Evolutionary conservation across 2,797 vertebrate species (phyloP).

Genomic region (Vespertilio murinus): DNA sequence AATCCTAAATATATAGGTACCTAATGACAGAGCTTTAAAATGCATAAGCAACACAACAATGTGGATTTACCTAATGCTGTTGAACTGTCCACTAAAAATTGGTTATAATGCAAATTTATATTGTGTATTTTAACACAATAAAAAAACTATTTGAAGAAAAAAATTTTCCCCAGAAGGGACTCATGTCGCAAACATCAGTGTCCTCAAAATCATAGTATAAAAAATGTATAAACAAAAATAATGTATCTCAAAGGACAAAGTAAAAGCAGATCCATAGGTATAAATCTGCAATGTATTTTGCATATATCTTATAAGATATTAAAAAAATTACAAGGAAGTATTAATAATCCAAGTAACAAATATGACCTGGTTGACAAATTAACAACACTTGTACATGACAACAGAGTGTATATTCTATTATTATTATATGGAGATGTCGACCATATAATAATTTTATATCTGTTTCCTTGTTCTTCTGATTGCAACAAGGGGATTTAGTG

Average conservation of each 20-base stretch:
- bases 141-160: neutral
- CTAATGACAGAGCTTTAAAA: too few species aligned
- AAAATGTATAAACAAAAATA: neutral
- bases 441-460: neutral
- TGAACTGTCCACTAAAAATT: too few species aligned
- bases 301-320: neutral
- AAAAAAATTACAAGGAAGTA: neutral
- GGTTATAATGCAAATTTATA: too few species aligned
- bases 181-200: neutral
- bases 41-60: too few species aligned
- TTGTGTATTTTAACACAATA: too few species aligned
- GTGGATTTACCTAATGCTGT: too few species aligned
- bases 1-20: too few species aligned
- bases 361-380: neutral
- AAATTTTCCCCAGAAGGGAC: too few species aligned
- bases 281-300: neutral
- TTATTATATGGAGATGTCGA: neutral
- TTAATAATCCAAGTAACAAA: neutral
- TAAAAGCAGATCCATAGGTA: neutral
- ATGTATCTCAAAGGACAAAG: neutral
- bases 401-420: neutral
- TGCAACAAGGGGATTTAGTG: too few species aligned
- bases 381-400: neutral
- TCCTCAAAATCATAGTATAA: neutral
- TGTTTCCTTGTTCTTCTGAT: too few species aligned